These are phyloP conservation scores for Arrhamphus sclerolepis DNA, from an alignment of 2,797 vertebrate species.

Conservation along the genomic window DNA sequence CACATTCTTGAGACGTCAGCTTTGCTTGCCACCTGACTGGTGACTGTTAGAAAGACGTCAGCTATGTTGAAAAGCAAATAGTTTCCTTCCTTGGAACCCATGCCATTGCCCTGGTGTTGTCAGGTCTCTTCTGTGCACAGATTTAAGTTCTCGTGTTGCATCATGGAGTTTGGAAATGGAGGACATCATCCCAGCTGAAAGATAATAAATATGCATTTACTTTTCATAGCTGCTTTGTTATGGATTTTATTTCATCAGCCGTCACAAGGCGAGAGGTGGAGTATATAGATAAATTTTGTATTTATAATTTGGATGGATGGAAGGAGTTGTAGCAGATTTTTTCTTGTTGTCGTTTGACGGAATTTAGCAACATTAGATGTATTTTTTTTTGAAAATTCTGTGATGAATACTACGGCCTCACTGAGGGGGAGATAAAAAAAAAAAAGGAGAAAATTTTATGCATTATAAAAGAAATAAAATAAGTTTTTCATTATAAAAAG, in stretches of 20 bases:
- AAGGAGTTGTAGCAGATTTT: no score
- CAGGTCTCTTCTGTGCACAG: neutral
- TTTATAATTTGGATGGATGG: no score
- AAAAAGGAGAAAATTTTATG: neutral
- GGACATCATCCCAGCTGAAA: neutral
- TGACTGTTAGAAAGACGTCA: slow-evolving; percentile 45
- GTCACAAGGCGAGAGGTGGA: no score
- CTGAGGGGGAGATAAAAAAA: no score
- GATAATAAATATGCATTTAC: neutral
- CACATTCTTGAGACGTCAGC: slow-evolving; percentile 54
- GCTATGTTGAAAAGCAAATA: slow-evolving; percentile 51
- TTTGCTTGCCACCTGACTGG: slow-evolving; percentile 55
- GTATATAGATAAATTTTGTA: no score
- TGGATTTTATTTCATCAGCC: no score
- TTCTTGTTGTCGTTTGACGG: no score
- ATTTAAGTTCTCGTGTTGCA: neutral
- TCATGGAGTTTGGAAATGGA: neutral
- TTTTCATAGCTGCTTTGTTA: no score
- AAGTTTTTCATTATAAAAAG: neutral
- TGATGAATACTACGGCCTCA: no score
- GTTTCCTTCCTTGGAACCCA: slow-evolving; percentile 24
- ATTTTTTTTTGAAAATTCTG: no score
- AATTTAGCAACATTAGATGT: no score
- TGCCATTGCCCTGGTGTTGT: slow-evolving; percentile 8
- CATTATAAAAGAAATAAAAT: neutral